These are phyloP conservation scores for Odontesthes bonariensis DNA, from an alignment of 2,113 vertebrate genomes.

Conservation along the genomic window DNA sequence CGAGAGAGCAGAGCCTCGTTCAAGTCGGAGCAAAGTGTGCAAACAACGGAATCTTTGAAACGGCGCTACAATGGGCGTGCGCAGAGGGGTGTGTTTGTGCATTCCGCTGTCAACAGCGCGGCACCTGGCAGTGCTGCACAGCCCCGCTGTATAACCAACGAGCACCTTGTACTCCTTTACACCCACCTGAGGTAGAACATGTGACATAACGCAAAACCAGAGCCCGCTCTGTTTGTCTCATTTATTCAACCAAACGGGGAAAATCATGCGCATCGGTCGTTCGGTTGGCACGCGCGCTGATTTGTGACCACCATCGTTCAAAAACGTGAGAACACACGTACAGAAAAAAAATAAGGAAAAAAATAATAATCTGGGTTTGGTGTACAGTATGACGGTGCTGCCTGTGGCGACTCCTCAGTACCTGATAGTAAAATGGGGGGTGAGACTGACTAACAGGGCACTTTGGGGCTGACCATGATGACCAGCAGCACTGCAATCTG, in stretches of 20 bases:
- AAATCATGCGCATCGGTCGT: slow-evolving; percentile 3
- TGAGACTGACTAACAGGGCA: no score
- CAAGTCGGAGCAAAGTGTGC: slow-evolving; percentile 27
- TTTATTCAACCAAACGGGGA: not conserved
- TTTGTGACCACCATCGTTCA: not conserved
- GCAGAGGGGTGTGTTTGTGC: slow-evolving; percentile 67
- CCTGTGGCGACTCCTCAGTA: no score
- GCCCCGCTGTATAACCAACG: slow-evolving; percentile 10
- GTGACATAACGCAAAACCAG: not conserved
- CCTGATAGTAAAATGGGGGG: no score
- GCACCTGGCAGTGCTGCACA: slow-evolving; percentile 49
- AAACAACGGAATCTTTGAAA: slow-evolving; percentile 70
- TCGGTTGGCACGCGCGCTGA: not conserved
- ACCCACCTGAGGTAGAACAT: not conserved
- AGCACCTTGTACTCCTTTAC: not conserved
- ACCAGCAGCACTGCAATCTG: no score
- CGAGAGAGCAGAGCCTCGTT: slow-evolving; percentile 28
- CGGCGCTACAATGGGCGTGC: slow-evolving; percentile 65
- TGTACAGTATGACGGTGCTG: no score
- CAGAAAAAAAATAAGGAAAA: not conserved
- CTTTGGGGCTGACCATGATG: no score
- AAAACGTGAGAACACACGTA: not conserved
- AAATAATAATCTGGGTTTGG: not conserved
- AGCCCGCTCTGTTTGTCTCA: not conserved
- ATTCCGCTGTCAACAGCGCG: slow-evolving; percentile 70